A percentile compares a stretch with the other conserved stretches of the same genome.
These are phyloP conservation scores for Lepidurus arcticus DNA, from an alignment of 1,140 invertebrate genomes.

Conservation along the genomic window DNA sequence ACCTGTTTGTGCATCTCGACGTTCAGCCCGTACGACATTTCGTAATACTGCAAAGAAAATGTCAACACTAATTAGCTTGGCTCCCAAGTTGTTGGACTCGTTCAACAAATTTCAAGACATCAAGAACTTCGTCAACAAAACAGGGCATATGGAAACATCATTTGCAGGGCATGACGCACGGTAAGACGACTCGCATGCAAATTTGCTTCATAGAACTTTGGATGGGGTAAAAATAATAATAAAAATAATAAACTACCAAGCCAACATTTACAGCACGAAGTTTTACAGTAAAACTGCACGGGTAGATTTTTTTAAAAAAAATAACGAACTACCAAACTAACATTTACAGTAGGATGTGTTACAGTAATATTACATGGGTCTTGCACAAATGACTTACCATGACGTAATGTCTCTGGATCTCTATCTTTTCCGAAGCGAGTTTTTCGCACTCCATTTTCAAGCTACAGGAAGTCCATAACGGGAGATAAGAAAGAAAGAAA, in stretches of 20 bases:
- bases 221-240: too few species aligned
- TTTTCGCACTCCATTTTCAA: constrained; percentile 68
- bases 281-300: too few species aligned
- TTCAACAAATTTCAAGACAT: neutral
- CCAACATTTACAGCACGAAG: too few species aligned
- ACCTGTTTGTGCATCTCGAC: constrained; percentile 99
- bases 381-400: constrained; percentile 58
- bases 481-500: constrained; percentile 1
- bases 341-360: neutral
- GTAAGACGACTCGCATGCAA: too few species aligned
- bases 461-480: constrained; percentile 38
- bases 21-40: constrained; percentile 98
- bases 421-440: constrained; percentile 90
- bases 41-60: constrained; percentile 87
- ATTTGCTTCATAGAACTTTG: too few species aligned
- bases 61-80: constrained; percentile 10
- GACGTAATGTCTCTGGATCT: constrained; percentile 95
- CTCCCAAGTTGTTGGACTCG: constrained; percentile 6
- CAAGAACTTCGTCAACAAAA: too few species aligned
- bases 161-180: too few species aligned
- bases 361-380: neutral
- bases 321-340: neutral
- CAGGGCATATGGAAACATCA: too few species aligned
- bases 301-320: too few species aligned
- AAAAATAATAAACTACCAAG: too few species aligned